Evolutionary conservation across 2,113 vertebrate genomes (phyloP), one percentile per base, ranked within the genome.

Genomic region (Pardalotus punctatus): DNA sequence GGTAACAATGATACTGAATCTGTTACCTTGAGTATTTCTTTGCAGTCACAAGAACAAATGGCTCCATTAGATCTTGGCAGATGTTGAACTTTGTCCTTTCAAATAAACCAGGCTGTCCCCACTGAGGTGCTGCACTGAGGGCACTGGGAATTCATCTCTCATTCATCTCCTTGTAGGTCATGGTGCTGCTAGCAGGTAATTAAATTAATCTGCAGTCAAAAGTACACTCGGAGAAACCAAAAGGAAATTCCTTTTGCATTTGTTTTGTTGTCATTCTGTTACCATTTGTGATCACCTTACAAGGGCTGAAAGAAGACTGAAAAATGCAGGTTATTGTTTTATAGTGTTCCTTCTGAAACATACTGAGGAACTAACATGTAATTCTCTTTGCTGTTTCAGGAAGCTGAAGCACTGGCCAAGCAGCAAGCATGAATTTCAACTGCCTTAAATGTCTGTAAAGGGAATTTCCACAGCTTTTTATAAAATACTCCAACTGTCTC

Each of bases 391-490:
- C 64, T 74, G 12, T 98, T 97, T 60, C 97, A 98, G 98, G 98
- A 98, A 97, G 98, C 98, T 31, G 98, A 98, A 97, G 98, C 98
- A 8, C 96, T 98, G 94, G 98, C 97, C 51, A 98, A 98, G 84
- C 97, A 98, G 94, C 97, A 98, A 95, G 97, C 91, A 0, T 98
- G 97, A 98, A 93, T 28, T 89, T 92, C 94, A 74, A 66, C 93
- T 93, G 88, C 94, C 96, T 97, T 97, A 96, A 94, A 56, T 40
- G 53, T 97, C 81, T 95, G 84, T 95, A 96, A 97, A 97, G 94
- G 91, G 95, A 98, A 88, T 94, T 89, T 98, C 91, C 93, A 93
- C 94, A 96, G 96, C 97, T 97, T 98, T 98, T 97, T 95, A 88
- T 97, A 97, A 74, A 96, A 83, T 94, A 96, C 81, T 95, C 93